Conservation (phyloP, 1,140 invertebrate genomes). For the Trissolcus basalis region DNA sequence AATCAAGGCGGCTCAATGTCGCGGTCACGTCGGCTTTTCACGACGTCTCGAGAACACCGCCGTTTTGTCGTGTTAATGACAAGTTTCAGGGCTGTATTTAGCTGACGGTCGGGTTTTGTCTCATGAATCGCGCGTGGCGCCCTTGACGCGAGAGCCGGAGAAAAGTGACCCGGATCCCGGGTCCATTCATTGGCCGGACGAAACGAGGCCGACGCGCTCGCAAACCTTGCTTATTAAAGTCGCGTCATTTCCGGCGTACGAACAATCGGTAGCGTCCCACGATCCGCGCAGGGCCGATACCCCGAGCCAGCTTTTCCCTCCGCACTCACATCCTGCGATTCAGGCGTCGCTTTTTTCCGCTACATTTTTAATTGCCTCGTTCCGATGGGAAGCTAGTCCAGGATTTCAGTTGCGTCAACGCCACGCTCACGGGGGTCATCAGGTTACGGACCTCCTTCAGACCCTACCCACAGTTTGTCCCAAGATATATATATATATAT, state of each 20-base stretch:
- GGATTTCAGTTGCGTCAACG: constrained; percentile 21
- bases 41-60: constrained; percentile 1
- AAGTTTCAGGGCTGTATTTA: constrained; percentile 7
- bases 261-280: constrained; percentile 61
- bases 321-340: constrained; percentile 67
- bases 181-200: constrained; percentile 44
- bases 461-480: too few relatives aligned
- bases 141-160: constrained; percentile 22
- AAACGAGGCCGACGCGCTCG: constrained; percentile 31
- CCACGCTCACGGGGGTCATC: constrained; percentile 8
- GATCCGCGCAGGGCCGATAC: constrained; percentile 37
- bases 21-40: constrained; percentile 2
- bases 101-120: not conserved
- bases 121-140: constrained; percentile 20
- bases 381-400: constrained; percentile 55
- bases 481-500: too few relatives aligned
- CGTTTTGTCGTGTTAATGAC: constrained; percentile 22
- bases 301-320: constrained; percentile 30
- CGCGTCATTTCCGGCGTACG: constrained; percentile 57
- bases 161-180: constrained; percentile 37
- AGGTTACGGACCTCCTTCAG: too few relatives aligned
- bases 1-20: constrained; percentile 18
- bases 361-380: constrained; percentile 60
- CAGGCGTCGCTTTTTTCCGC: constrained; percentile 55
- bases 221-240: constrained; percentile 56